These are phyloP conservation scores for Choristoneura fumiferana DNA, from an alignment of 1,140 invertebrate species.

Conservation along the genomic window DNA sequence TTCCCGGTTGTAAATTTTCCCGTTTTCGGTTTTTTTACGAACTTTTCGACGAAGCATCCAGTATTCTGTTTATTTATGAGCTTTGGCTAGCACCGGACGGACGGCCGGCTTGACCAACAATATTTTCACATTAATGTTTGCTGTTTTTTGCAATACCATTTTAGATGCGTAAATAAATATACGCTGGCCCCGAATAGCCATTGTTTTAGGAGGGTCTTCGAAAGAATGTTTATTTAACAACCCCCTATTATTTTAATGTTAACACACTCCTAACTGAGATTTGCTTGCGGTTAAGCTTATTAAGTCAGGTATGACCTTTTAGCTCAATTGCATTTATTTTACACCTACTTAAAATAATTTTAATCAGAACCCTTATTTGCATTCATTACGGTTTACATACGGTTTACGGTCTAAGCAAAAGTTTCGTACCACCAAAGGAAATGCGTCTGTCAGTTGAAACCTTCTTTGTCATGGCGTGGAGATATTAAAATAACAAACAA, in stretches of 20 bases:
- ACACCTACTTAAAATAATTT: too few species aligned
- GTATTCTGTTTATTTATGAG: conserved; percentile 75
- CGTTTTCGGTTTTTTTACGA: conserved; percentile 59
- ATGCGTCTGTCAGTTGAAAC: too few species aligned
- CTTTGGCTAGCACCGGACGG: conserved; percentile 56
- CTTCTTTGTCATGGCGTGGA: too few species aligned
- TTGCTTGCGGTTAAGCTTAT: too few species aligned
- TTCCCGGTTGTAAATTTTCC: conserved; percentile 67
- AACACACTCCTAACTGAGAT: neutral
- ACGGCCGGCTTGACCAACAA: conserved; percentile 58
- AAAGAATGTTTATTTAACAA: conserved; percentile 5
- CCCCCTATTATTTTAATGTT: neutral
- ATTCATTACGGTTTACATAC: too few species aligned
- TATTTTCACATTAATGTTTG: conserved; percentile 67
- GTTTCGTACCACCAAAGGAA: too few species aligned
- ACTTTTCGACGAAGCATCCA: conserved; percentile 73
- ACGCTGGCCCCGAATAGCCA: conserved; percentile 26
- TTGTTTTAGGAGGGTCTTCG: conserved; percentile 25
- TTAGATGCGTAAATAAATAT: conserved; percentile 42
- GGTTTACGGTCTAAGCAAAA: too few species aligned
- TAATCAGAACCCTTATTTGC: too few species aligned
- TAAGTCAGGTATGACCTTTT: too few species aligned
- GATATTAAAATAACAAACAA: too few species aligned
- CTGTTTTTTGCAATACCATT: conserved; percentile 54
- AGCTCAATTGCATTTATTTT: too few species aligned